Base-by-base conservation (phyloP, 2,797 vertebrate species). In the Sciaenops ocellatus region DNA sequence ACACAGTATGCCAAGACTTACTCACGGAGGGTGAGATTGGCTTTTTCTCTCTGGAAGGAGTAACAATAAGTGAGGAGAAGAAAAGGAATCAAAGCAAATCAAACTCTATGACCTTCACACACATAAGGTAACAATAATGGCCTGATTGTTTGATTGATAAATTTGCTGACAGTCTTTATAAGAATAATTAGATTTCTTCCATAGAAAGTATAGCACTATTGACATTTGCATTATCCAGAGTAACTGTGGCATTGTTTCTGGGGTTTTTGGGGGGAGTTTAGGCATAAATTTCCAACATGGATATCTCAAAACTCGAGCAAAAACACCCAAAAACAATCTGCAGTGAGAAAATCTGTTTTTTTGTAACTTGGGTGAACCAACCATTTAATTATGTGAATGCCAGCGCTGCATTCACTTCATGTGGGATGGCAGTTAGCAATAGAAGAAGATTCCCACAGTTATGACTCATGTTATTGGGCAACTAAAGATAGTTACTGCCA, bases 371-470 rank as follows among this genome's bases (percentile, higher is more conserved):
- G 20, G 30, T 46, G 16, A 69, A 54, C 26, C 68, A 76, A 26
- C 24, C 42, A 57, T 79, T 76, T 76, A 82, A 79, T 82, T 76
- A 73, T 73, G 50, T 47, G 60, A 57, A 70, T 24, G 28, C 16
- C 71, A 55, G 38, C 3, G 5, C 11, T 62, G 50, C n/a, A 16
- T 70, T 76, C 13, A 41, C 38, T 66, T 59, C 16, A 55, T 75
- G 61, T 80, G 61, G 70, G 70, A 76, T 56, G 57, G 41, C 60
- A 52, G 46, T 13, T 46, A 54, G 44, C 28, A 18, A 8, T 2
- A 67, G 20, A 67, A 57, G 34, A 57, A 61, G 26, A 84, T 77
- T 78, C 48, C 24, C 24, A 76, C 28, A 16, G 54, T 44, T 52
- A 38, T 70, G 71, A 69, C 60, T 80, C 52, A 69, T 50, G 30